These are phyloP conservation scores for Chauna torquata DNA, from an alignment of 2,113 vertebrate genomes.

Conservation along the genomic window DNA sequence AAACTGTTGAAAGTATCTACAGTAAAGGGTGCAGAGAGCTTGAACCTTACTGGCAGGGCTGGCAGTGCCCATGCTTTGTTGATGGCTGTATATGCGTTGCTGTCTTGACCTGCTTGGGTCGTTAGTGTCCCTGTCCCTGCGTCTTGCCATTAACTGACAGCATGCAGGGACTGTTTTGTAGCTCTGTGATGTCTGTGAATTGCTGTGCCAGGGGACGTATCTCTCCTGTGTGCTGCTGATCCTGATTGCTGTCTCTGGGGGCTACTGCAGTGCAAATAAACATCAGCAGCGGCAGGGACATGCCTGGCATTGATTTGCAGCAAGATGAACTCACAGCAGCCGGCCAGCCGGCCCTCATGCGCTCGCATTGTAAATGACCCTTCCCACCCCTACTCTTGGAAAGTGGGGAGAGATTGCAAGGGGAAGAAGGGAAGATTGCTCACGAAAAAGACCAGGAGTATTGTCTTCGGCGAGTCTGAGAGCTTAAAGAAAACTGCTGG, in stretches of 20 bases:
- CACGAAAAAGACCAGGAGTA: not conserved
- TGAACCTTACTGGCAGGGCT: not conserved
- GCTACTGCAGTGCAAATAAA: not conserved
- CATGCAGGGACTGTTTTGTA: not conserved
- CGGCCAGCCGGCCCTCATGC: accelerated
- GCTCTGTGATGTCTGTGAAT: not conserved
- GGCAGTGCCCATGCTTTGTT: not conserved
- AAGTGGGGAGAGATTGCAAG: not conserved
- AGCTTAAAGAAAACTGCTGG: not conserved
- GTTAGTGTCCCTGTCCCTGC: not conserved
- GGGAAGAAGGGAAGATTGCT: not conserved
- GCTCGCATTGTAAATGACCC: not conserved
- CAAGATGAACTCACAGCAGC: not conserved
- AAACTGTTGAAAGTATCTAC: not conserved
- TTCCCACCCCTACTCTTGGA: not conserved
- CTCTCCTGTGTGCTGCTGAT: not conserved
- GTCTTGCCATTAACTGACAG: not conserved
- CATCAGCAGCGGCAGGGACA: not conserved
- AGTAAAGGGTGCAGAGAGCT: not conserved
- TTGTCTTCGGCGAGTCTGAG: not conserved
- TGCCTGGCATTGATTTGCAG: not conserved
- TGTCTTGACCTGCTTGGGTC: not conserved
- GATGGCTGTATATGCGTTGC: not conserved
- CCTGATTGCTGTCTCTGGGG: not conserved
- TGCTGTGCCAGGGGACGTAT: not conserved